Evolutionary conservation across 2,888 invertebrate genomes (phyloP), one percentile per base, ranked within the genome.

Genomic region (Silvanus unidentatus): DNA sequence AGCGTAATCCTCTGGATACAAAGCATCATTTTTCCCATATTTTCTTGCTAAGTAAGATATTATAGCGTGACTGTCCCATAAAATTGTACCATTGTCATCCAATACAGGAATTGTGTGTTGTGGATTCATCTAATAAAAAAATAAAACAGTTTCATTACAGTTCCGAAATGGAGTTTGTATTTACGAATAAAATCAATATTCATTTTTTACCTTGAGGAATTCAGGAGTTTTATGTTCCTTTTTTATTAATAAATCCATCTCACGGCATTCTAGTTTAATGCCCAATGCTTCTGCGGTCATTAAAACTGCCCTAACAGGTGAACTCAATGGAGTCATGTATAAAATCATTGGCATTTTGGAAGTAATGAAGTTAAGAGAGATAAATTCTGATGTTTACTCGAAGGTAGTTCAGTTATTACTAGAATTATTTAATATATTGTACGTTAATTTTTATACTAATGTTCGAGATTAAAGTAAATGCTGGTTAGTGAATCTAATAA

Each of bases 1-100:
- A 39, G 71, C 61, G 1, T 73, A 56, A 53, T 81, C 77, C 53
- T 73, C 73, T 0, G 80, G 76, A 59, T 80, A 81, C 1, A 80
- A 63, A 5, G 64, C 51, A 55, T 77, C 76, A 52, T 71, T 66
- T 43, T 73, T 70, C 1, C 70, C 77, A 57, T 79, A 81, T 60
- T 78, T 78, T n/a, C 70, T 67, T 1, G 73, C 73, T 50, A 81
- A 65, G 54, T 76, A 78, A 14, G 69, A 63, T 13, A 68, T 64
- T 29, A 78, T 78, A 1, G 77, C 75, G 53, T 77, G 76, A 48
- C 77, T 78, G 48, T 61, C 70, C 64, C 48, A 73, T 10, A 65
- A 44, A 75, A 72, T 45, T 60, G 74, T 77, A 39, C 77, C 79
- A 29, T 73, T 72, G 36, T 75, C 73, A 45, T 75, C 77, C 28